A percentile compares a stretch with the other conserved stretches of the same genome.
These are phyloP conservation scores for Python bivittatus DNA, from an alignment of 2,113 vertebrate genomes.

Conservation along the genomic window DNA sequence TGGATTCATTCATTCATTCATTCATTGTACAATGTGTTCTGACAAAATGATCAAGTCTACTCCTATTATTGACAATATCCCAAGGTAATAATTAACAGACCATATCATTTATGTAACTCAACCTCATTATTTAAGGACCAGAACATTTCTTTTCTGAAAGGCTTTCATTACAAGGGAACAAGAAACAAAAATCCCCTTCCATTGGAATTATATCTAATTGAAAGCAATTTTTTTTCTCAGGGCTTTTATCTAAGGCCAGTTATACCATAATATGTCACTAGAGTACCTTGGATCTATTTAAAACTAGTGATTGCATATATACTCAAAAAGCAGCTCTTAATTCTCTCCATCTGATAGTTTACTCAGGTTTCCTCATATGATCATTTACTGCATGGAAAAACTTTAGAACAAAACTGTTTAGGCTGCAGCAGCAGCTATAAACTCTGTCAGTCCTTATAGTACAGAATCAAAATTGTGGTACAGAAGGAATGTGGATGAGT, in stretches of 20 bases:
- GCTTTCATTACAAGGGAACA: background rate
- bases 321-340: background rate
- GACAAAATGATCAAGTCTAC: background rate
- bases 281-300: background rate
- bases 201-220: background rate
- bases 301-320: background rate
- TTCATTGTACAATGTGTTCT: background rate
- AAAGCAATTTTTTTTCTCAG: background rate
- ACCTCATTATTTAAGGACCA: background rate
- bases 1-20: too few relatives aligned
- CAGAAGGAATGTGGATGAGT: too few relatives aligned
- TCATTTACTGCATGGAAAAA: background rate
- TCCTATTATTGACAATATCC: slow-evolving; percentile 16
- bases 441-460: background rate
- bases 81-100: slow-evolving; percentile 2
- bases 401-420: background rate
- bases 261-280: background rate
- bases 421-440: background rate
- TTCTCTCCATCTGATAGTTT: background rate
- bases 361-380: background rate
- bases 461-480: background rate
- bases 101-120: background rate
- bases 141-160: background rate
- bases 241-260: background rate
- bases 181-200: background rate